Conservation (phyloP, 2,113 vertebrate species). For the Cavia aperea region DNA sequence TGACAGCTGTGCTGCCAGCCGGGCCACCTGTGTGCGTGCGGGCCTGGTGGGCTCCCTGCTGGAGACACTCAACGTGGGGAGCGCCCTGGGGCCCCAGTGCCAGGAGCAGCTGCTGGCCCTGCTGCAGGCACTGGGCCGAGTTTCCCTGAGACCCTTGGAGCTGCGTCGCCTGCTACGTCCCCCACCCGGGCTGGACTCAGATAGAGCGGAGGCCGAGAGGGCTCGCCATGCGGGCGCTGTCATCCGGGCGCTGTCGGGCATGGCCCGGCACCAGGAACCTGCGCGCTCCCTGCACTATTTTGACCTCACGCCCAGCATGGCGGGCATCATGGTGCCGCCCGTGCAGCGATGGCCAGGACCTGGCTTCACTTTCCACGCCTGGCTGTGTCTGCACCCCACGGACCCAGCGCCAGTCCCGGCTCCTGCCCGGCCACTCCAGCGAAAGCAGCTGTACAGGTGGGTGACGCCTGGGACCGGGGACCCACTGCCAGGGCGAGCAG, state of each 20-base stretch:
- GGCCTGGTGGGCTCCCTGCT: constrained; percentile 87
- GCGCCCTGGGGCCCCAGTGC: constrained; percentile 79
- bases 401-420: background rate
- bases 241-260: constrained; percentile 85
- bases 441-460: constrained; percentile 97
- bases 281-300: constrained; percentile 88
- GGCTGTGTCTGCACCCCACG: constrained; percentile 88
- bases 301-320: constrained; percentile 92
- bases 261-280: constrained; percentile 82
- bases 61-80: constrained; percentile 77
- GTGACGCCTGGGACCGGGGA: background rate
- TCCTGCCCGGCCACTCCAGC: constrained; percentile 74
- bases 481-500: fast-evolving
- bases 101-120: constrained; percentile 85
- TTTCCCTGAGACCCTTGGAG: constrained; percentile 88
- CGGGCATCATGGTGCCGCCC: constrained; percentile 94
- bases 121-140: constrained; percentile 84
- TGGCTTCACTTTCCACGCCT: constrained; percentile 92
- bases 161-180: constrained; percentile 85
- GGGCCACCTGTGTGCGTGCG: constrained; percentile 88
- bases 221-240: constrained; percentile 66
- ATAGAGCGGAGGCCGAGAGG: constrained; percentile 50
- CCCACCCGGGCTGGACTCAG: constrained; percentile 69
- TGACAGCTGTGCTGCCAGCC: constrained; percentile 84
- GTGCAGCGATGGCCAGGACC: constrained; percentile 92